Base-by-base conservation (phyloP, 1,140 invertebrate genomes). In the Frieseomelitta varia region DNA sequence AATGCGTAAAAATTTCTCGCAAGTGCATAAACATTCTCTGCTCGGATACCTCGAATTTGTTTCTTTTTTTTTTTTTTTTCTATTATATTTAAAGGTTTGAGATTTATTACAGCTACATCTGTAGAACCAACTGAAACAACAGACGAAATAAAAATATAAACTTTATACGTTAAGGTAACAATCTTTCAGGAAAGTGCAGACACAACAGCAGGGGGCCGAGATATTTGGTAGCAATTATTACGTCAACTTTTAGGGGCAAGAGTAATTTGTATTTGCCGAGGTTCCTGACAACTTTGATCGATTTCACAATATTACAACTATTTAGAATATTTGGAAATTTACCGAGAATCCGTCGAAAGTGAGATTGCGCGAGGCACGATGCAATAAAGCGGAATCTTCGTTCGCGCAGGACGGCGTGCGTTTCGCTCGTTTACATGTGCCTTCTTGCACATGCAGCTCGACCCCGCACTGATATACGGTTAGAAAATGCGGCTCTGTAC, bases 401-500 rank as follows among this genome's bases (percentile, higher is more conserved):
- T 24, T 74, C 53, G 73, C 53, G 73, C 73, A 34, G 73, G 53
- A 34, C 73, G 56, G 27, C n/a, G 73, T 74, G 55, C 72, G 53
- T 74, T 51, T 34, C 56, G 53, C 73, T 56, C 27, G 73, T 56
- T 74, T 75, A 34, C 73, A 75, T 58, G 53, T 75, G 30, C 55
- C 27, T 75, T 39, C 73, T 75, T 58, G 30, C 53, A 58, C 30
- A 4, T 19, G 73, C 24, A 17, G 47, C 30, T 61, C 30, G 21
- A 47, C 47, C 61, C 65, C 61, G 71, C 79, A 80, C 74, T 88
- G 89, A 90, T 90, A 90, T 88, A 91, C 85, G 82, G 85, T 81
- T 75, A 73, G 65, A 88, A 91, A 92, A 89, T 81, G 88, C 81
- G 89, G 85, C 85, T 81, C 85, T 85, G 87, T 91, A 91, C 85